Evolutionary conservation across 2,888 invertebrate species (phyloP).

Genomic region (Dorcus parallelipipedus): DNA sequence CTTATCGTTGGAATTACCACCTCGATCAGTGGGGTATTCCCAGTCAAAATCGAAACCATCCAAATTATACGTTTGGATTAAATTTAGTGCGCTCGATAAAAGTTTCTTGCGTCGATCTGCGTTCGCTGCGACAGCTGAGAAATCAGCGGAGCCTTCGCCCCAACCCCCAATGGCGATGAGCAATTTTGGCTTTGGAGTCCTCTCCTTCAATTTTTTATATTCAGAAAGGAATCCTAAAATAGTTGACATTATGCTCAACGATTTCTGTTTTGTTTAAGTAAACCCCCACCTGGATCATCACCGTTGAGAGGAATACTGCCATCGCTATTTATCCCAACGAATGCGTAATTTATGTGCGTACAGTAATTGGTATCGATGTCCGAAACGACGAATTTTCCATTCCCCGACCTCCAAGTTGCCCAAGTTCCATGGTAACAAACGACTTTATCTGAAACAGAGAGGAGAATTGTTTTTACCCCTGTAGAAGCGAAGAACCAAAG

Average conservation of each 20-base stretch:
- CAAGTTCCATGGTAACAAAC: slow-evolving; percentile 76
- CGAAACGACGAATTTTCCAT: slow-evolving; percentile 63
- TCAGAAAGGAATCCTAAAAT: no score
- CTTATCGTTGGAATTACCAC: slow-evolving; percentile 41
- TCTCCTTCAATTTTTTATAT: slow-evolving; percentile 45
- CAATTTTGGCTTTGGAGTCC: slow-evolving; percentile 54
- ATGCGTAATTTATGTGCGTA: slow-evolving; percentile 72
- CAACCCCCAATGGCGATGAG: slow-evolving; percentile 66
- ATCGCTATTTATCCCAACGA: slow-evolving; percentile 59
- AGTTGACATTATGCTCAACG: no score
- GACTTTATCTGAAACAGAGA: slow-evolving; percentile 46
- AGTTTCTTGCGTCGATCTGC: slow-evolving; percentile 51
- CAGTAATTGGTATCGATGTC: slow-evolving; percentile 66
- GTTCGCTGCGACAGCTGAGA: slow-evolving; percentile 48
- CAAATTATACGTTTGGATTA: slow-evolving; percentile 57
- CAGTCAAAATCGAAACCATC: slow-evolving; percentile 72
- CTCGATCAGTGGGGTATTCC: slow-evolving; percentile 62
- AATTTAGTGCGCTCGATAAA: slow-evolving; percentile 53
- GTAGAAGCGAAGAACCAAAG: no score
- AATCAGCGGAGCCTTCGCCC: slow-evolving; percentile 53
- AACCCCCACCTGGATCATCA: no score
- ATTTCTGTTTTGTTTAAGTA: no score
- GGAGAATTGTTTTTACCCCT: no score
- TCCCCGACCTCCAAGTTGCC: slow-evolving; percentile 63
- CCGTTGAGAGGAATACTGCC: slow-evolving; percentile 40